Evolutionary conservation across 2,797 vertebrate species (phyloP), one percentile per base, ranked within the genome.

Genomic region (Sebastes aleutianus): DNA sequence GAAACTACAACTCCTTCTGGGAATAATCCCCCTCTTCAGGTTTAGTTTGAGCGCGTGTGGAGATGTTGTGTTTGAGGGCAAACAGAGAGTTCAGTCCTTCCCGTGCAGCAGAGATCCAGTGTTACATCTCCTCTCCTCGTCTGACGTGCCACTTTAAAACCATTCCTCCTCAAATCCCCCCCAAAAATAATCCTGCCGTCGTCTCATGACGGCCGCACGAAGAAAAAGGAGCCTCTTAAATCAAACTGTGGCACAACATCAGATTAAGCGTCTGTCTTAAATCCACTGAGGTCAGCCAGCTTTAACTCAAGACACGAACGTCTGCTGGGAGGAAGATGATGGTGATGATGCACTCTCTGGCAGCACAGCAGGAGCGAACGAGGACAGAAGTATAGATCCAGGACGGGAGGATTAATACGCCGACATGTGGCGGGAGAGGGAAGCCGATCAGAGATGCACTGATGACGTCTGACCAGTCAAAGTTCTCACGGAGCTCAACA

Each of bases 181-280:
- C 7, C 34, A 43, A 11, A 29, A 29, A 58, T 69, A 79, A 80
- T 86, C 85, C 74, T 0, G 39, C 76, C 5, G 59, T 26, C 78
- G 20, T 74, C 65, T 82, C 78, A 43, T 22, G 82, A 32, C 34
- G 36, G 63, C 10, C 0, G 22, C 36, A 7, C 9, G 13, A 32
- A 72, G 34, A 18, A 74, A 29, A 53, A 73, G n/a, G 16, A 58
- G 70, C 67, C 32, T 78, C 65, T 78, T 57, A 8, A 58, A 70
- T 68, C 74, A 62, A 36, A 85, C 70, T 73, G 80, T 69, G 79
- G 54, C 61, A 67, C 63, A 57, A 68, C 82, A 66, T 77, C 69
- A 82, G 84, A 86, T 90, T 73, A 86, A 77, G 18, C 12, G 3
- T 64, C 68, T 70, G 2, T 22, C n/a, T 84, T 85, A 66, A 79